Evolutionary conservation across 2,888 invertebrate genomes (phyloP), one percentile per base, ranked within the genome.

Genomic region (Diaphora mendica): DNA sequence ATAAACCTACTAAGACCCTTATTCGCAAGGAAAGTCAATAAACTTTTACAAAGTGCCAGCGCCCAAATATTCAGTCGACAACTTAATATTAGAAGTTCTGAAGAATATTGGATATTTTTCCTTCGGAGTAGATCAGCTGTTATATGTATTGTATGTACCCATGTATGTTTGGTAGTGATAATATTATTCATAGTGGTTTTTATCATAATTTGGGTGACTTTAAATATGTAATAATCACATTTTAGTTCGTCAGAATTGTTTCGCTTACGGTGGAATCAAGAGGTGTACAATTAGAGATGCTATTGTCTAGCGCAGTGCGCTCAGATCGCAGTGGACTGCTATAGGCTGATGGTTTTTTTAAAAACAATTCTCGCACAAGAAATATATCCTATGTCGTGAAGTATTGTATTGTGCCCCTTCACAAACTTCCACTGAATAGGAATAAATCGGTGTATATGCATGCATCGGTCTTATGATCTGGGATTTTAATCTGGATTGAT

Each of bases 1-100:
- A 64, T 64, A 70, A 62, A 44, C 55, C 64, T 20, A 64, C 42
- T 64, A 42, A 30, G 42, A 62, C 51, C 30, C 42, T 62, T 44
- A 62, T 70, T 70, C 5, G 70, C 26, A 62, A 70, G 44, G 30
- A 62, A 35, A 69, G 55, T 69, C 68, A 72, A 72, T 68, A 72
- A 59, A 72, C 67, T 62, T 1, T 9, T 33, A 62, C 30, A 67
- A 62, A 39, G 44, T 62, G 62, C 59, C 65, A 11, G 55, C 20
- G 51, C 55, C 62, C 44, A 35, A 67, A 67, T 68, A 72, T 72
- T 67, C 62, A 33, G 30, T 65, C 65, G 33, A 67, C 72, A 59
- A 59, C 23, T 72, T 72, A 62, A 72, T 67, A 72, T 68, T n/a
- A 66, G 42, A 55, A 67, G 33, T 39, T 20, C 23, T 39, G 42